Evolutionary conservation across 1,140 invertebrate species (phyloP).

Genomic region (Drosophila equinoxialis): DNA sequence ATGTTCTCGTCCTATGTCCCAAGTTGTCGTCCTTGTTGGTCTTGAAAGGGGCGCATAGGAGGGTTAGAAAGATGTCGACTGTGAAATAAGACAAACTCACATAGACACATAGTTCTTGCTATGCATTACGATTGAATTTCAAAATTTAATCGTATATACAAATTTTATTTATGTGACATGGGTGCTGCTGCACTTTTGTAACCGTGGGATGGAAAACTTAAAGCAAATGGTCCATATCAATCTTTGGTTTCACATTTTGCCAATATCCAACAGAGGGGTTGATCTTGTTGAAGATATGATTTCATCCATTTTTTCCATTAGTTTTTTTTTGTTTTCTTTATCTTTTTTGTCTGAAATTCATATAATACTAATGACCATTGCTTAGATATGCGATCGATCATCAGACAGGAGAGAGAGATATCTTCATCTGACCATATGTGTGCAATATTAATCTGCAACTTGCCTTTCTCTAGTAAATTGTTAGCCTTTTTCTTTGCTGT

Average conservation of each 20-base stretch:
- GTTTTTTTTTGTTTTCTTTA: not conserved
- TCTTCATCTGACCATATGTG: conserved; percentile 47
- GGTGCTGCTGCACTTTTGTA: conserved; percentile 55
- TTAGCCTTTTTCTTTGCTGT: conserved; percentile 28
- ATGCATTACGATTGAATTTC: conserved; percentile 81
- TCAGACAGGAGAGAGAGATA: conserved; percentile 11
- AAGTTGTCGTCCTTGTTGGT: conserved; percentile 13
- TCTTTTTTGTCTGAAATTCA: conserved; percentile 47
- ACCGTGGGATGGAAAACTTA: conserved; percentile 61
- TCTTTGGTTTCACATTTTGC: conserved; percentile 17
- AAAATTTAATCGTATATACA: conserved; percentile 79
- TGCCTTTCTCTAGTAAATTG: conserved; percentile 21
- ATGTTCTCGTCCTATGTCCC: conserved; percentile 43
- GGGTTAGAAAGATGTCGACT: conserved; percentile 50
- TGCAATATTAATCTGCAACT: conserved; percentile 72
- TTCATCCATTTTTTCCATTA: not conserved
- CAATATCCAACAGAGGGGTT: not conserved
- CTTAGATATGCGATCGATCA: conserved; percentile 57
- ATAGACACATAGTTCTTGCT: conserved; percentile 12
- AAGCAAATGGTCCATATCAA: conserved; percentile 73
- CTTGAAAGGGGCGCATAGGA: conserved; percentile 27
- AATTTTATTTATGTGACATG: conserved; percentile 82
- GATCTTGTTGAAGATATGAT: not conserved
- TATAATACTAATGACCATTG: conserved; percentile 18
- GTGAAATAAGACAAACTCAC: conserved; percentile 37